These are phyloP conservation scores for Miniopterus natalensis DNA, from an alignment of 2,113 vertebrate genomes.

Conservation along the genomic window DNA sequence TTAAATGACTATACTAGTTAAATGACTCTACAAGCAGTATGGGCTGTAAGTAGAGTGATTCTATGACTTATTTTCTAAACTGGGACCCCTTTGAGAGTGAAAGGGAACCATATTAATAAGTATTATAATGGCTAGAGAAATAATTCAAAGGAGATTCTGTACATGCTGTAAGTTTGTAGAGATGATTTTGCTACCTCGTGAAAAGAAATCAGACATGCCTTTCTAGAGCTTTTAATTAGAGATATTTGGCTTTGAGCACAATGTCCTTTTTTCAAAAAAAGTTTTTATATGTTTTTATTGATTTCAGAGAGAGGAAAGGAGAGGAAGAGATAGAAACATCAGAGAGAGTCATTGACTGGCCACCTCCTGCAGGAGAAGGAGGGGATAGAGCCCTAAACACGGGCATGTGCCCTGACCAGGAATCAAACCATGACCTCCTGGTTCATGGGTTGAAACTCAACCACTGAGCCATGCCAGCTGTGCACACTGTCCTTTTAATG, in stretches of 20 bases:
- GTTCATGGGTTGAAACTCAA: too few species aligned
- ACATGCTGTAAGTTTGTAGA: not conserved
- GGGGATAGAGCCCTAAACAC: too few species aligned
- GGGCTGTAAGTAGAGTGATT: not conserved
- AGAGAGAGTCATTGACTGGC: too few species aligned
- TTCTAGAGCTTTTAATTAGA: conserved; percentile 12
- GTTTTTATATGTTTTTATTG: too few species aligned
- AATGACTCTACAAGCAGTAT: not conserved
- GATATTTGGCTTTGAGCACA: conserved; percentile 41
- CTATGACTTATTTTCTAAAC: conserved; percentile 38
- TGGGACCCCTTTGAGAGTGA: not conserved
- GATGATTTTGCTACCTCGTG: not conserved
- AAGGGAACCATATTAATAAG: not conserved
- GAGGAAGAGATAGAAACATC: too few species aligned
- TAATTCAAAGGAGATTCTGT: not conserved
- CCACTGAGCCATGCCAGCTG: too few species aligned
- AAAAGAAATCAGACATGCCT: not conserved
- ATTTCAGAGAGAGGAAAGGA: too few species aligned
- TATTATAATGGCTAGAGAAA: not conserved
- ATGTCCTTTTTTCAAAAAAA: not conserved
- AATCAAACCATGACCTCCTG: too few species aligned
- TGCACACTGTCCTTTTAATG: conserved; percentile 1
- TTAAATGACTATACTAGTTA: not conserved
- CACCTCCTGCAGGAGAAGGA: too few species aligned
- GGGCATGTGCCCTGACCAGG: too few species aligned